Evolutionary conservation across 2,888 invertebrate genomes (phyloP), one percentile per base, ranked within the genome.

Genomic region (Microplitis manilae): DNA sequence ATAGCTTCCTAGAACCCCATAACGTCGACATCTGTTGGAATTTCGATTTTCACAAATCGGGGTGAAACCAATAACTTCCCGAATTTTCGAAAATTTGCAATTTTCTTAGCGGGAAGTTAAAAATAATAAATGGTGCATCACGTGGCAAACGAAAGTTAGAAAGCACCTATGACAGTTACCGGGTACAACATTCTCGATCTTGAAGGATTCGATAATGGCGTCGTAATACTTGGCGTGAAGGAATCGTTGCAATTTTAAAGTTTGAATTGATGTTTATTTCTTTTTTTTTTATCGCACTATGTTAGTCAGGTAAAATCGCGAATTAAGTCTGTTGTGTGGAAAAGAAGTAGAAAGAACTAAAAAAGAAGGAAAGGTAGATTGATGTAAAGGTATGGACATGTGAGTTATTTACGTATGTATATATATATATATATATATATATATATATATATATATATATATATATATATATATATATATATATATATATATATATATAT

Each of bases 141-240:
- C 38, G 38, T 65, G 13, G 65, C 6, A 30, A 20, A 65, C 6
- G 65, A 30, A 13, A 13, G 9, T 30, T 30, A 30, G 7, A 30
- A 65, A 20, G 65, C 30, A 20, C 5, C 30, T 65, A 30, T 65
- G 65, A 30, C 65, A 65, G 65, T 65, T 65, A 65, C 38, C 38
- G 65, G 65, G 65, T 65, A 20, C 13, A 60, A n/a, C 38, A 38
- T 59, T 60, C 60, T 50, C n/a, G 70, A 9, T 38, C 60, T 60
- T 62, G 71, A 71, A 62, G 61, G 71, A 71, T 71, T 71, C 39
- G 13, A 60, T 30, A 30, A 65, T 60, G 20, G 61, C 39, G 61
- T 61, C 6, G 8, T 30, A 8, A 61, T 61, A n/a, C 6, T 30
- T 5, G n/a, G 5, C 13, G 15, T 71, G 15, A 39, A 71, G 40